phyloP scores from a whole-genome alignment of 2,888 invertebrate species.

The Himalopsyche japonica region DNA sequence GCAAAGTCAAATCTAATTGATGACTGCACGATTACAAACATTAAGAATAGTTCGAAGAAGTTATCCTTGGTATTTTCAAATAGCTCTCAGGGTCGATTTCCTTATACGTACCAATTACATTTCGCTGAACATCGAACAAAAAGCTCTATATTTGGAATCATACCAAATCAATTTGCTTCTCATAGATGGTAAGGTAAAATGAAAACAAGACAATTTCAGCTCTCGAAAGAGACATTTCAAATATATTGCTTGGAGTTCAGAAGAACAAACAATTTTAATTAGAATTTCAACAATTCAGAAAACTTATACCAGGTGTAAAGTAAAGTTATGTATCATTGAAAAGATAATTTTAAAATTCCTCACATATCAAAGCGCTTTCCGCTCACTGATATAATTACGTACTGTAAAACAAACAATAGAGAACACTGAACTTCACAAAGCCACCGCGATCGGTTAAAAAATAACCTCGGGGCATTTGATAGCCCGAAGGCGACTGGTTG shows the following conservation, averaged over 20 bases:
- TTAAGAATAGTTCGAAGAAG: too few species aligned
- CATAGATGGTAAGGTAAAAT: background rate
- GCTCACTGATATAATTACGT: background rate
- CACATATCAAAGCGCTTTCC: background rate
- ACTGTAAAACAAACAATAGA: background rate
- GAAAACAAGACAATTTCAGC: background rate
- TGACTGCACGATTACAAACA: too few species aligned
- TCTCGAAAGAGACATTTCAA: background rate
- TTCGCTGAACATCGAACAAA: background rate
- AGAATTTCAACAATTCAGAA: background rate
- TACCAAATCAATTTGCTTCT: background rate
- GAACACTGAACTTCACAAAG: background rate
- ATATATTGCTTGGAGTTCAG: background rate
- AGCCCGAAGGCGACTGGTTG: background rate
- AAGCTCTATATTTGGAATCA: background rate
- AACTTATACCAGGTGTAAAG: background rate
- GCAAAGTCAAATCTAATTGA: too few species aligned
- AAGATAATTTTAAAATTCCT: background rate
- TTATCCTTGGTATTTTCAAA: too few species aligned
- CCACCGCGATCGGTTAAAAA: background rate
- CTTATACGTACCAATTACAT: background rate
- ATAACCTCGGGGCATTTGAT: background rate
- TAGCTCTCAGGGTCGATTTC: background rate
- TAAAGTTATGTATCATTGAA: background rate
- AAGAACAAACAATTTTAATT: background rate